Evolutionary conservation across 2,888 invertebrate genomes (phyloP).

Genomic region (Osedax frankpressi): DNA sequence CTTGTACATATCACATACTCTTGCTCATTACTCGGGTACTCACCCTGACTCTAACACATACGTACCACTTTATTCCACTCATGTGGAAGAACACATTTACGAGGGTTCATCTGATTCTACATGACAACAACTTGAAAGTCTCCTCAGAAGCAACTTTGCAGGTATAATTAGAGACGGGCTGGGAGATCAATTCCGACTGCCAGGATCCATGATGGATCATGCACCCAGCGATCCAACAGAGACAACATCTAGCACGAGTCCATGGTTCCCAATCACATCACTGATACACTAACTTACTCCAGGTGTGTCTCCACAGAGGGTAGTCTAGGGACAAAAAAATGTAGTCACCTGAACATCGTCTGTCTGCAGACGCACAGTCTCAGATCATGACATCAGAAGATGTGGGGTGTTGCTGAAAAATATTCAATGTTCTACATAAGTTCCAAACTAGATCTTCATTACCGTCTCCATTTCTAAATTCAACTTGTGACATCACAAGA

Average conservation of each 20-base stretch:
- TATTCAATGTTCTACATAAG: too few relatives aligned
- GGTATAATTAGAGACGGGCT: not conserved
- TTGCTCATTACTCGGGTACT: not conserved
- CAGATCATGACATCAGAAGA: too few relatives aligned
- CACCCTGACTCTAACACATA: not conserved
- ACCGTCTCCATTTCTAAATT: too few relatives aligned
- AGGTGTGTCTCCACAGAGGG: too few relatives aligned
- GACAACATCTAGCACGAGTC: not conserved
- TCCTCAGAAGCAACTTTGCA: constrained; percentile 4
- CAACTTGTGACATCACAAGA: too few relatives aligned
- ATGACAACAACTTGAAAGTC: not conserved
- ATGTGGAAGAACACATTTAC: not conserved
- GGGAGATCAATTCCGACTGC: not conserved
- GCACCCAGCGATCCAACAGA: not conserved
- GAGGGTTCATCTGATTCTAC: not conserved
- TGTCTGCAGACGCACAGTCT: too few relatives aligned
- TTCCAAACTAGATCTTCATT: too few relatives aligned
- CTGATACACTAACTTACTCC: too few relatives aligned
- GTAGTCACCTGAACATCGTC: too few relatives aligned
- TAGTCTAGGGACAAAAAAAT: too few relatives aligned
- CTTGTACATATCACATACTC: too few relatives aligned
- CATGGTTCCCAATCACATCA: not conserved
- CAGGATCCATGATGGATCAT: constrained; percentile 1
- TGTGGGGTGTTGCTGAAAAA: too few relatives aligned
- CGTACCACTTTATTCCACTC: not conserved